Evolutionary conservation across 2,113 vertebrate species (phyloP), one percentile per base, ranked within the genome.

Genomic region (Azemiops feae): DNA sequence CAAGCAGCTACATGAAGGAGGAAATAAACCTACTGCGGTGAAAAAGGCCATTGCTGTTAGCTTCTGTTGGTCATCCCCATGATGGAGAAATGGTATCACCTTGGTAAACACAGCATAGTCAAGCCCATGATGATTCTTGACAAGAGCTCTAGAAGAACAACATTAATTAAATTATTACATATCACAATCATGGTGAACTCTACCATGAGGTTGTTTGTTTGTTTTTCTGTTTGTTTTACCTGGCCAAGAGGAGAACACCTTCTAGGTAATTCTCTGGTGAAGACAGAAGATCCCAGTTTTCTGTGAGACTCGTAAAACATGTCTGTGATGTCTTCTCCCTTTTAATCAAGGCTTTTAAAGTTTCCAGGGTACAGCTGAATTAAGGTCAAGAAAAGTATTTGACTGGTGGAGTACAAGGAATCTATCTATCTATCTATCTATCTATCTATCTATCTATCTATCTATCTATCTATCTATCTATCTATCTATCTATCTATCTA

Each of bases 271-370:
- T 93, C 27, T 96, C 89, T 94, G 91, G 1, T 50, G 89, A 0
- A 25, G 18, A 34, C 27, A 92, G 93, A 54, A 20, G 5, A 25
- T 96, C 93, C 91, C 89, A 94, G 89, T 47, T 92, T 91, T 69
- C 92, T 53, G 53, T 47, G 7, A n/a, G 2, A 43, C 3, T 91
- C 5, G 87, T n/a, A 86, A 90, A 93, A 90, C 87, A 88, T 55
- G 89, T 87, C 4, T 91, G 91, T 81, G 57, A 87, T 25, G 30
- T 91, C 95, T 93, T 95, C 1, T 89, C 27, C 14, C 92, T 93
- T 64, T 52, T 90, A 57, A 90, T 27, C 18, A 25, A 22, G 87
- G 23, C n/a, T 94, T 96, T 94, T 91, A 91, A 85, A 39, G 53
- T 81, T 16, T 88, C 69, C 57, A 25, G 12, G 50, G 74, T 25